These are phyloP conservation scores for Drosophila birchii DNA, from an alignment of 2,888 invertebrate genomes.

Conservation along the genomic window DNA sequence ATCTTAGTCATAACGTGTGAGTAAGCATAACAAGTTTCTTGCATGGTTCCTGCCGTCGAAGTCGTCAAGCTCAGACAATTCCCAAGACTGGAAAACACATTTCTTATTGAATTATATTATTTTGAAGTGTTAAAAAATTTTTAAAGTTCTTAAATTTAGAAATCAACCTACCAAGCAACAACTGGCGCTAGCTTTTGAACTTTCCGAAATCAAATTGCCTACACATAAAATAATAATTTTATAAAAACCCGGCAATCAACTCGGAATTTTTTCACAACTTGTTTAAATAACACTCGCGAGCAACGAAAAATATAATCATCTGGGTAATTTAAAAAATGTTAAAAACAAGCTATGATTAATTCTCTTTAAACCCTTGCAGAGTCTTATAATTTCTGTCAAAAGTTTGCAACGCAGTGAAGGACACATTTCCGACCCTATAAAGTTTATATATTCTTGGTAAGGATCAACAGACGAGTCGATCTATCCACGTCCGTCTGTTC, in stretches of 20 bases:
- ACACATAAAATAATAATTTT: neutral
- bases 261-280: neutral
- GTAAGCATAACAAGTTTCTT: conserved; percentile 53
- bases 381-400: no score
- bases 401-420: no score
- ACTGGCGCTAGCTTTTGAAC: conserved; percentile 2
- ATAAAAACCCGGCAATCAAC: neutral
- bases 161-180: neutral
- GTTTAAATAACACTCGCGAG: neutral
- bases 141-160: neutral
- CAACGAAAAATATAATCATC: neutral
- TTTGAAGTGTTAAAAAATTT: neutral
- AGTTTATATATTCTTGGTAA: no score
- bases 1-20: conserved; percentile 1
- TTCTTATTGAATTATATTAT: neutral
- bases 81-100: neutral
- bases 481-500: no score
- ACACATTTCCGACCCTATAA: no score
- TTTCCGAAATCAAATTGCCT: neutral
- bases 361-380: no score
- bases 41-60: neutral
- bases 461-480: no score
- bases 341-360: neutral
- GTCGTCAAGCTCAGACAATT: neutral
- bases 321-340: neutral